Evolutionary conservation across 2,888 invertebrate genomes (phyloP).

Genomic region (Acanthosepion esculentum): DNA sequence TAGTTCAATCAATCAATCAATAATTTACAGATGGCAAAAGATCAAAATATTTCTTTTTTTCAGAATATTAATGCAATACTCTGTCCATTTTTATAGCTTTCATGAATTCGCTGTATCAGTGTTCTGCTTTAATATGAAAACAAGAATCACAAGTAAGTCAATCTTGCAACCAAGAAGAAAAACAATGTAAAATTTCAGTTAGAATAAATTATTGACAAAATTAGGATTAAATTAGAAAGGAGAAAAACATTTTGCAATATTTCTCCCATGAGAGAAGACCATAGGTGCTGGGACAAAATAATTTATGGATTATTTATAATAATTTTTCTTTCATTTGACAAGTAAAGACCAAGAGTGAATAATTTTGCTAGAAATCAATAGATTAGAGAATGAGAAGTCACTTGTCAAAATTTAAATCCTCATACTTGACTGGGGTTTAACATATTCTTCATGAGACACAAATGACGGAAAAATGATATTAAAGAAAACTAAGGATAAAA

Average conservation of each 20-base stretch:
- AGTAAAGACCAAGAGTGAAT: background rate
- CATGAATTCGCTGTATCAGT: too few species aligned
- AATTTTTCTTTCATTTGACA: background rate
- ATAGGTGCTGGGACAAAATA: background rate
- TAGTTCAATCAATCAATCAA: background rate
- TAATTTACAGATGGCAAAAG: background rate
- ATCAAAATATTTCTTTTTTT: too few species aligned
- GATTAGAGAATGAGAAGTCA: background rate
- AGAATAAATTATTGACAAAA: too few species aligned
- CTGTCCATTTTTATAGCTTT: too few species aligned
- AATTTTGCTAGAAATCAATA: background rate
- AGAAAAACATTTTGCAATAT: too few species aligned
- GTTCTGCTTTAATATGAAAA: background rate
- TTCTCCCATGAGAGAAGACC: too few species aligned
- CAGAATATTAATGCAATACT: too few species aligned
- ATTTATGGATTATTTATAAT: background rate
- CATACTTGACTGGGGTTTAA: background rate
- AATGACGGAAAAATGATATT: background rate
- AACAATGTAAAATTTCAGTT: background rate
- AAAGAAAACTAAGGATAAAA: background rate
- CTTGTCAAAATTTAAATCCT: background rate
- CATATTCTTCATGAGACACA: background rate
- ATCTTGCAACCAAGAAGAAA: background rate
- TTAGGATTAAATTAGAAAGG: too few species aligned
- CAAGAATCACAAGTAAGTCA: background rate